A percentile compares a stretch with the other conserved stretches of the same genome.
phyloP scores from a whole-genome alignment of 2,888 invertebrate species.

The Rutpela maculata region DNA sequence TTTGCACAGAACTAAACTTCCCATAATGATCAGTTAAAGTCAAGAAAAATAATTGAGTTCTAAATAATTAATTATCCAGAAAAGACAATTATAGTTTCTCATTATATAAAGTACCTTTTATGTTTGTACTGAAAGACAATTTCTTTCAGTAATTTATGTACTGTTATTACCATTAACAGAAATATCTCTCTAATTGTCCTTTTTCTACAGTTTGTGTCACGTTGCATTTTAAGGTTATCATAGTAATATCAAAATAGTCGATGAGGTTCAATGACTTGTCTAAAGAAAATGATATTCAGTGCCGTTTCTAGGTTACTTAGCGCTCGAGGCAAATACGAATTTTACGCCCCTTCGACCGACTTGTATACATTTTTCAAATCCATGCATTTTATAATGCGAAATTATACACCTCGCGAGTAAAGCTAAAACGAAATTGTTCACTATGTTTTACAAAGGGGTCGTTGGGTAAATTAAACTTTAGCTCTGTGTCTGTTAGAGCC shows the following conservation, averaged over 20 bases:
- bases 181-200: neutral
- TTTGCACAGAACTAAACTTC: neutral
- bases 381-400: neutral
- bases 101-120: neutral
- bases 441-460: neutral
- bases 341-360: conserved; percentile 10
- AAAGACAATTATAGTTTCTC: neutral
- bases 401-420: neutral
- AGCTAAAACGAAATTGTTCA: neutral
- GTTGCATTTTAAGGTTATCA: conserved; percentile 5
- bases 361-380: neutral
- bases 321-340: conserved; percentile 17
- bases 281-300: conserved; percentile 23
- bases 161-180: neutral
- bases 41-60: neutral
- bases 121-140: neutral
- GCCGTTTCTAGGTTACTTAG: conserved; percentile 16
- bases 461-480: too few species aligned
- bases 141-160: neutral
- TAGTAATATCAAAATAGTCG: neutral
- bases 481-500: too few species aligned
- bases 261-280: conserved; percentile 16
- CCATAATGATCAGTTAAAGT: neutral
- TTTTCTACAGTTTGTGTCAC: neutral
- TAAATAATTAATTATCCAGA: neutral